A percentile compares a stretch with the other conserved stretches of the same genome.
Evolutionary conservation across 1,140 invertebrate genomes (phyloP).

Genomic region (Cotesia vestalis): DNA sequence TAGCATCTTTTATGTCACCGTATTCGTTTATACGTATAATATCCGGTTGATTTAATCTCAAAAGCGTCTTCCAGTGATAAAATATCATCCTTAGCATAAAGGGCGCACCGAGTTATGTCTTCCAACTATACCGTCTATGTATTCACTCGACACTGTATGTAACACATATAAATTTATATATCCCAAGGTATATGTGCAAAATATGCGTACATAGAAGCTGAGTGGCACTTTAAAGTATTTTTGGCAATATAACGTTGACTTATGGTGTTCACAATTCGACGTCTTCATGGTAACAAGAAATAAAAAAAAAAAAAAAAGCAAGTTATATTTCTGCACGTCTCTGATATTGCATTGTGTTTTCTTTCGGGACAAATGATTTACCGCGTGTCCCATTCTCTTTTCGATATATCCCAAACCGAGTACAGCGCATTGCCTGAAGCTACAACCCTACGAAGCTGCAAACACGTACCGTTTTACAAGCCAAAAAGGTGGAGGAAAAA

Average conservation of each 20-base stretch:
- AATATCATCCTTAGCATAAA: constrained; percentile 29
- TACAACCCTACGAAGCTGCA: not conserved
- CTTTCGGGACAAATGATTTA: constrained; percentile 66
- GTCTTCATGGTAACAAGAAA: constrained; percentile 32
- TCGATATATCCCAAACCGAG: constrained; percentile 12
- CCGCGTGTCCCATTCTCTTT: constrained; percentile 40
- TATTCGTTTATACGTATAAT: constrained; percentile 26
- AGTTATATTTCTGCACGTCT: constrained; percentile 30
- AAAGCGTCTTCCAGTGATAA: constrained; percentile 37
- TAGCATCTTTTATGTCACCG: constrained; percentile 20
- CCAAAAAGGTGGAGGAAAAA: constrained; percentile 33
- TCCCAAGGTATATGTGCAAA: constrained; percentile 22
- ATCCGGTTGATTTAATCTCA: constrained; percentile 33
- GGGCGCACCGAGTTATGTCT: constrained; percentile 21
- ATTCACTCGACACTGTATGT: constrained; percentile 17
- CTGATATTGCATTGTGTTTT: constrained; percentile 60
- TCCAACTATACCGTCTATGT: constrained; percentile 21
- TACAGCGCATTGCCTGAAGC: constrained; percentile 20
- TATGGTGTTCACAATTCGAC: constrained; percentile 58
- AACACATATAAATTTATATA: constrained; percentile 28
- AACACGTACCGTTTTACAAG: constrained; percentile 53
- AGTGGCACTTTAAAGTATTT: constrained; percentile 66
- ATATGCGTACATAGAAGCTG: constrained; percentile 40
- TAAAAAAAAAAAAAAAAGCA: constrained; percentile 6
- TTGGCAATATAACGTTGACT: constrained; percentile 64